phyloP scores from a whole-genome alignment of 2,888 invertebrate species.

The Drosophila suboccidentalis region DNA sequence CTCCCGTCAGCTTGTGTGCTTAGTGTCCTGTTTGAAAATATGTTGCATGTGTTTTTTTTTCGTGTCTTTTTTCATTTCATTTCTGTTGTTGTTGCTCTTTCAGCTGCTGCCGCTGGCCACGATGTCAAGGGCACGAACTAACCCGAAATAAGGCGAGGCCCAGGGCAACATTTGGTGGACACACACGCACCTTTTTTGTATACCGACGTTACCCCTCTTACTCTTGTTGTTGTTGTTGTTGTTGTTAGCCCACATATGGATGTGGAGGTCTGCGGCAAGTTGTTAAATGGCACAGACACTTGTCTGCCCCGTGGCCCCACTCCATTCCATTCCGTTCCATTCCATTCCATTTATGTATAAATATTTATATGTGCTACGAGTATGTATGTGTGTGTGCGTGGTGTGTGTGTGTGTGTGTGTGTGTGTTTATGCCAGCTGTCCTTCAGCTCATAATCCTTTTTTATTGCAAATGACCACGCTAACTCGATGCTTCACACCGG shows the following conservation, averaged over 20 bases:
- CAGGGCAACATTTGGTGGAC: slow-evolving; percentile 39
- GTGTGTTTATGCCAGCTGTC: slow-evolving; percentile 60
- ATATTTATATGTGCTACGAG: slow-evolving; percentile 66
- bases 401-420: slow-evolving; percentile 16
- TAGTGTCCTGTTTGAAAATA: slow-evolving; percentile 53
- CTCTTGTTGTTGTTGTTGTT: slow-evolving; percentile 16
- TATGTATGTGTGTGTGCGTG: slow-evolving; percentile 21
- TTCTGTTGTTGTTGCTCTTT: slow-evolving; percentile 20
- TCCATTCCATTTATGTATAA: slow-evolving; percentile 56
- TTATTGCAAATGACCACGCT: slow-evolving; percentile 81
- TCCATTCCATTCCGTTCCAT: slow-evolving; percentile 7
- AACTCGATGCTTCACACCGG: slow-evolving; percentile 63
- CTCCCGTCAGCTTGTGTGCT: slow-evolving; percentile 52
- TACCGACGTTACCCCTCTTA: too few species aligned
- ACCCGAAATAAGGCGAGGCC: slow-evolving; percentile 40
- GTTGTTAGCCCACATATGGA: slow-evolving; percentile 39
- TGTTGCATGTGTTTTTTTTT: slow-evolving; percentile 51
- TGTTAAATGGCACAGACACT: slow-evolving; percentile 78
- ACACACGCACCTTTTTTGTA: slow-evolving; percentile 60
- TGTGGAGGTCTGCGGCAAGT: slow-evolving; percentile 60
- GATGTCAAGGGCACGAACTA: slow-evolving; percentile 63
- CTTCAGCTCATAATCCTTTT: slow-evolving; percentile 80
- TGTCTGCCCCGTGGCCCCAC: slow-evolving; percentile 36
- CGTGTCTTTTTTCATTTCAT: not conserved
- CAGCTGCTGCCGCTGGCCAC: slow-evolving; percentile 31